Evolutionary conservation across 2,888 invertebrate genomes (phyloP).

Genomic region (Drosophila putrida): DNA sequence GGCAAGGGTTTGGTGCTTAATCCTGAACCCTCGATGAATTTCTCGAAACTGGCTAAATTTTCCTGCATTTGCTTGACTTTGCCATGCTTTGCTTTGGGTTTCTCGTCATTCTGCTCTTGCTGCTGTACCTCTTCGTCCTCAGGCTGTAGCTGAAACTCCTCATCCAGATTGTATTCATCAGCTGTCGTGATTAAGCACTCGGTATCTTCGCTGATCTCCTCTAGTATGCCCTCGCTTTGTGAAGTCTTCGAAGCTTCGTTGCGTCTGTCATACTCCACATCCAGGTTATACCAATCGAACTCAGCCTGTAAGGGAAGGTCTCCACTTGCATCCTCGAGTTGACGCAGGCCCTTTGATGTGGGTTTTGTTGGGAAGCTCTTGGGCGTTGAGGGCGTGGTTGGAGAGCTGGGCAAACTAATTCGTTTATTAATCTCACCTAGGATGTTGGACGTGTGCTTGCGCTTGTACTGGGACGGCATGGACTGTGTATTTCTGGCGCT

Average conservation of each 20-base stretch:
- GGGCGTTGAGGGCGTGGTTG: constrained; percentile 71
- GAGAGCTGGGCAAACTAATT: constrained; percentile 76
- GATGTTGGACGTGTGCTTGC: constrained; percentile 83
- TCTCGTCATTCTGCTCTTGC: constrained; percentile 18
- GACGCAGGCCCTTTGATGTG: constrained; percentile 51
- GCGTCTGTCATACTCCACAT: constrained; percentile 83
- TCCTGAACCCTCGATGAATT: constrained; percentile 84
- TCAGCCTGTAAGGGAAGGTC: constrained; percentile 84
- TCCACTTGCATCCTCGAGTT: constrained; percentile 51
- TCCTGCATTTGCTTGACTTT: constrained; percentile 73
- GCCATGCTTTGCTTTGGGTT: constrained; percentile 27
- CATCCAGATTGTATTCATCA: constrained; percentile 85
- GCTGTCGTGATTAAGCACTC: constrained; percentile 71
- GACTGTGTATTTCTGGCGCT: constrained; percentile 26
- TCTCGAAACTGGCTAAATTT: constrained; percentile 82
- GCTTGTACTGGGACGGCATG: constrained; percentile 76
- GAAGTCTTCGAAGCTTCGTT: constrained; percentile 56
- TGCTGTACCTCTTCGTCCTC: constrained; percentile 40
- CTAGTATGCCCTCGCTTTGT: constrained; percentile 61
- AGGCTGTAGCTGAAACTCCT: constrained; percentile 76
- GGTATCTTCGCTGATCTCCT: constrained; percentile 78
- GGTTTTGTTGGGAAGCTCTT: constrained; percentile 52
- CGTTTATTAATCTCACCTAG: constrained; percentile 84
- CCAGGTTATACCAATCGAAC: constrained; percentile 85
- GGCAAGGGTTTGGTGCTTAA: constrained; percentile 84